Base-by-base conservation (phyloP, 2,113 vertebrate genomes). In the Periophthalmodon schlosseri region DNA sequence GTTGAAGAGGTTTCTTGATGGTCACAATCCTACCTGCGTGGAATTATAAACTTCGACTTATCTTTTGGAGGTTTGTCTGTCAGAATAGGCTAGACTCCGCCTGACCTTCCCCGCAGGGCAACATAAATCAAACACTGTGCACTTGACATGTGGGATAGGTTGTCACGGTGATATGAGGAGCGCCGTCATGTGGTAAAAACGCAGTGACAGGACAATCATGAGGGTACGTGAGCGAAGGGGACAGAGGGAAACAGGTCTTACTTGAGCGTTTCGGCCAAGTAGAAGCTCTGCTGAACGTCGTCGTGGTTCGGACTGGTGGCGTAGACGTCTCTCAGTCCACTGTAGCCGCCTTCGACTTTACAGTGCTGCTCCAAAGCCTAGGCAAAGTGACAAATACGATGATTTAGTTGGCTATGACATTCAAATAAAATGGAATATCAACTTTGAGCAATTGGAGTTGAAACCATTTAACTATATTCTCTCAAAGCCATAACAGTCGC, bases 211-310 rank as follows among this genome's bases (percentile, higher is more conserved):
- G 75, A 73, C 75, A 61, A 75, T 81, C 72, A 70, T n/a, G 2
- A 49, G 36, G 72, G 18, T 49, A 74, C 69, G 69, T 33, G 65
- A 47, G 80, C 28, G 75, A 23, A 66, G 54, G 39, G 67, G 2
- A 2, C 16, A 4, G 10, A 61, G 18, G n/a, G 21, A 44, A 7
- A 44, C 8, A 44, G 34, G 72, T 36, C 95, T 96, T 94, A 99
- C 98, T 99, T 99, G 68, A 99, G 95, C 0, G 97, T 99, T 90
- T 99, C 97, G 13, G 97, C 96, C 84, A 98, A 88, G 92, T 95
- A 99, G 93, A 99, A 99, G 88, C 98, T 99, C 90, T 99, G 98
- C 75, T 99, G 98, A 5, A 99, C 97, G 0, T 99, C 96, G 1
- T 99, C 98, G 5, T 97, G 94, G 83, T 73, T 96, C 44, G 96